These are phyloP conservation scores for Hemichromis elongatus DNA, from an alignment of 2,113 vertebrate genomes.

Conservation along the genomic window DNA sequence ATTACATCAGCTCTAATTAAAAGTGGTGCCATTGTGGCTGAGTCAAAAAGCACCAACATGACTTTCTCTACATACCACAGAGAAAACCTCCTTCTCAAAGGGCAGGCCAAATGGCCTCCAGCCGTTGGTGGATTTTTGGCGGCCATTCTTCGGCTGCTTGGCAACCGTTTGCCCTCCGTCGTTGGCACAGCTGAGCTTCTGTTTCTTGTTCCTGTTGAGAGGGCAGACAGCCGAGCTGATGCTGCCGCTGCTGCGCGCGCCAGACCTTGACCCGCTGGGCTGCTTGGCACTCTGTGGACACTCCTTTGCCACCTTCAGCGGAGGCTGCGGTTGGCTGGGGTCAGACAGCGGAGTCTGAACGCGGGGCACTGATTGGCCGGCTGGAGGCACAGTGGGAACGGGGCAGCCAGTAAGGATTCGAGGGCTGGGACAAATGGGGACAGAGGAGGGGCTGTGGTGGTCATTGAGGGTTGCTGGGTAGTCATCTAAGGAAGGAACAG, in stretches of 20 bases:
- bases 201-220: conserved; percentile 81
- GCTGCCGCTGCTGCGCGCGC: conserved; percentile 68
- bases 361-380: conserved; percentile 88
- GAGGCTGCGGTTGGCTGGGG: conserved; percentile 78
- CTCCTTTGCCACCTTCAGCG: conserved; percentile 78
- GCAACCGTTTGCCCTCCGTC: conserved; percentile 64
- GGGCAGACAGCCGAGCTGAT: conserved; percentile 71
- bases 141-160: conserved; percentile 85
- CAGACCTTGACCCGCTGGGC: conserved; percentile 88
- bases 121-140: conserved; percentile 88
- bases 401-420: conserved; percentile 92
- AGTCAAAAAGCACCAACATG: not conserved
- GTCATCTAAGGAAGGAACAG: conserved; percentile 58
- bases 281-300: conserved; percentile 93
- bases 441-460: conserved; percentile 86
- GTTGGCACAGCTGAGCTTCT: conserved; percentile 75
- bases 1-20: conserved; percentile 10
- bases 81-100: conserved; percentile 92
- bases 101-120: conserved; percentile 89
- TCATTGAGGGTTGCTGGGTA: conserved; percentile 81
- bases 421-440: conserved; percentile 84
- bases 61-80: conserved; percentile 81
- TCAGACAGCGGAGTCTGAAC: conserved; percentile 89
- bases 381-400: conserved; percentile 88
- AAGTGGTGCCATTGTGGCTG: not conserved